A percentile compares a stretch with the other conserved stretches of the same genome.
phyloP scores from a whole-genome alignment of 2,888 invertebrate genomes.

The Rotaria socialis region DNA sequence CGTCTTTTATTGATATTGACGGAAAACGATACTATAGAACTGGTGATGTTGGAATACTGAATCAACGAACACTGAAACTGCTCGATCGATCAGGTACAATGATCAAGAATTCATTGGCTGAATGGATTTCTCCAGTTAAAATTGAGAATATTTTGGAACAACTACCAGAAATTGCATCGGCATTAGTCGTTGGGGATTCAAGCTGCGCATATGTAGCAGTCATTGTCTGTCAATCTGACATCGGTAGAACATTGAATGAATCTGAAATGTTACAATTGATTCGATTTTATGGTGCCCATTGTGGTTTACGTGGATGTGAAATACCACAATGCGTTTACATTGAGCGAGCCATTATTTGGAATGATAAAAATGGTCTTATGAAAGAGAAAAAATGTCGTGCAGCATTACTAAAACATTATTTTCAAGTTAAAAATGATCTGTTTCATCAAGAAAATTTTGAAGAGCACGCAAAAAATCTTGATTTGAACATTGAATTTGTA shows the following conservation, averaged over 20 bases:
- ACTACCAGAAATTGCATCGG: neutral
- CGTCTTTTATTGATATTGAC: neutral
- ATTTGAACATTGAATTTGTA: neutral
- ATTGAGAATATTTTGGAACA: slow-evolving; percentile 10
- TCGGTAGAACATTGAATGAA: neutral
- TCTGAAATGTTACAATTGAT: slow-evolving; percentile 19
- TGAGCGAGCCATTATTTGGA: neutral
- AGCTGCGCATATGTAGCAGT: neutral
- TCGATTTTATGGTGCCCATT: neutral
- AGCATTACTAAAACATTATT: neutral
- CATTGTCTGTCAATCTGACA: neutral
- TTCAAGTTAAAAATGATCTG: neutral
- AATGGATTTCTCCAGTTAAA: slow-evolving; percentile 10
- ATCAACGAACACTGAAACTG: neutral
- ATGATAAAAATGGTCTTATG: neutral
- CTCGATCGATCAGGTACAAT: slow-evolving; percentile 4
- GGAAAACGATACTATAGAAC: neutral
- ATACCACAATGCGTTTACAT: neutral
- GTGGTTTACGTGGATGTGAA: neutral
- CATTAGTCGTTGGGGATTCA: neutral
- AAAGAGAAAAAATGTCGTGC: slow-evolving; percentile 3
- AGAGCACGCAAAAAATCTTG: no score
- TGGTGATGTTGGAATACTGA: neutral
- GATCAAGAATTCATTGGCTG: neutral
- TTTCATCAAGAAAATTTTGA: neutral